These are phyloP conservation scores for Lepidotrigona ventralis DNA, from an alignment of 1,140 invertebrate species.

Conservation along the genomic window DNA sequence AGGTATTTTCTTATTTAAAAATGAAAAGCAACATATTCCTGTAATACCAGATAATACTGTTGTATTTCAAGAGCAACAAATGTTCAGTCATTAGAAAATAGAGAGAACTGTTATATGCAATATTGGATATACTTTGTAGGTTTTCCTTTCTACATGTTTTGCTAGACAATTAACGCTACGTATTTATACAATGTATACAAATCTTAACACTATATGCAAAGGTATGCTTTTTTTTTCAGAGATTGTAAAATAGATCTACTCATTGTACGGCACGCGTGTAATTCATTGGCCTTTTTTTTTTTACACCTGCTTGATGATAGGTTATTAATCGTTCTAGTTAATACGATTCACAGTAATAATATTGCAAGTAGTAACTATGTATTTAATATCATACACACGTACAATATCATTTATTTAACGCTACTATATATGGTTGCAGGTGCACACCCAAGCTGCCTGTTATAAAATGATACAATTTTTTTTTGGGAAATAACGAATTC, in stretches of 20 bases:
- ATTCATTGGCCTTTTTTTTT: conserved; percentile 73
- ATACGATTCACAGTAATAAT: conserved; percentile 62
- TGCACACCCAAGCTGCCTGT: conserved; percentile 78
- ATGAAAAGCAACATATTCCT: too few relatives aligned
- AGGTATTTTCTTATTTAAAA: too few relatives aligned
- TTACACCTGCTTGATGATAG: conserved; percentile 77
- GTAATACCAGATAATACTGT: background rate
- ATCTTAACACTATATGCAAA: conserved; percentile 51
- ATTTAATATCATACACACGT: conserved; percentile 40
- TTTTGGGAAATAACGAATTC: conserved; percentile 55
- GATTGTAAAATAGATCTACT: conserved; percentile 73
- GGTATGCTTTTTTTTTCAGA: conserved; percentile 69
- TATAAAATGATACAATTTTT: conserved; percentile 61
- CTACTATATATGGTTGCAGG: conserved; percentile 77
- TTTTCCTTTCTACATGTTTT: conserved; percentile 1
- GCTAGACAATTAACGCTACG: conserved; percentile 24
- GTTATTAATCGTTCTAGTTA: conserved; percentile 73
- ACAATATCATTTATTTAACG: conserved; percentile 69
- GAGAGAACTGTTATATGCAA: background rate
- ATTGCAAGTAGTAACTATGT: conserved; percentile 61
- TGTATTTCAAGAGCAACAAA: too few relatives aligned
- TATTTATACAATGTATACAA: conserved; percentile 27
- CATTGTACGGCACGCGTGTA: conserved; percentile 71
- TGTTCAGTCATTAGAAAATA: too few relatives aligned
- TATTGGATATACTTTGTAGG: background rate